Evolutionary conservation across 2,113 vertebrate species (phyloP).

Genomic region (Paradisaea rubra): DNA sequence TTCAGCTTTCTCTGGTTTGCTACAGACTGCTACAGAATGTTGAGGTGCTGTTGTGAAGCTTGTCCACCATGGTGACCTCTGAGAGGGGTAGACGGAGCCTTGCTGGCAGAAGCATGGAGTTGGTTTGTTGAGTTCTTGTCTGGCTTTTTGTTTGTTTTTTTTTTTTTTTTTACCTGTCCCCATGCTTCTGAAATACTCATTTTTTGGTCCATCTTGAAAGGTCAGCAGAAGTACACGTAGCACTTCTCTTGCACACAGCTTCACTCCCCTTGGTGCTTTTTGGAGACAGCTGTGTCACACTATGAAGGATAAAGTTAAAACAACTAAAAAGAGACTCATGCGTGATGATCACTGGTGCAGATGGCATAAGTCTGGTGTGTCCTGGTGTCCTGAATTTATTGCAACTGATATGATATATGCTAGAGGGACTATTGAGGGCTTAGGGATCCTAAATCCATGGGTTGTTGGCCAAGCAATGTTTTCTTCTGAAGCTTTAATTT

Average conservation of each 20-base stretch:
- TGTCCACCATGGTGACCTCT: background rate
- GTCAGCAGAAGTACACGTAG: background rate
- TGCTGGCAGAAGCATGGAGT: background rate
- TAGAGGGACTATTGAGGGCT: background rate
- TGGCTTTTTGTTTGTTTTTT: background rate
- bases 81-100: background rate
- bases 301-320: background rate
- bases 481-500: background rate
- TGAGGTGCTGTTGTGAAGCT: background rate
- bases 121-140: background rate
- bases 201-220: background rate
- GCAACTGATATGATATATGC: background rate
- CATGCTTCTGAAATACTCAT: fast-evolving
- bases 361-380: background rate
- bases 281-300: background rate
- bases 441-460: background rate
- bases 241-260: background rate
- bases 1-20: background rate
- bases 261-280: background rate
- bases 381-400: background rate
- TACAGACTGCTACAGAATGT: background rate
- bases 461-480: background rate
- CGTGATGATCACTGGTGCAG: background rate
- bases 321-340: background rate
- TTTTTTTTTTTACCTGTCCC: fast-evolving